These are phyloP conservation scores for Heterotilapia buettikoferi DNA, from an alignment of 2,113 vertebrate species.

Conservation along the genomic window DNA sequence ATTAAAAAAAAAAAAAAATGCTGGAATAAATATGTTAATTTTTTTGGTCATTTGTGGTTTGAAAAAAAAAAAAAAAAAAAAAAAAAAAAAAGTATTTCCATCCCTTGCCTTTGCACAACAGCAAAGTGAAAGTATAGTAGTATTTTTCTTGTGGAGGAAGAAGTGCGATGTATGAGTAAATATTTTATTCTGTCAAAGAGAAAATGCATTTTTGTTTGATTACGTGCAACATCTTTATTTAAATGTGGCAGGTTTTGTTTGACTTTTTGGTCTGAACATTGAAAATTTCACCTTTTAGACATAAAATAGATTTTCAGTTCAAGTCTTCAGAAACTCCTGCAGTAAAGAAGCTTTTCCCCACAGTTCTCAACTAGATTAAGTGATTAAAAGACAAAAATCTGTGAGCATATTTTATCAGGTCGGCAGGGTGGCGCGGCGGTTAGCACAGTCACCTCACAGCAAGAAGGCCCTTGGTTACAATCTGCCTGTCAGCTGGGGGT, in stretches of 20 bases:
- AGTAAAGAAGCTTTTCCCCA: neutral
- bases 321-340: neutral
- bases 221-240: neutral
- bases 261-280: neutral
- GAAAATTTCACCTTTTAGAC: neutral
- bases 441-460: neutral
- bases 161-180: rapidly evolving
- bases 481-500: neutral
- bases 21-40: too few species aligned
- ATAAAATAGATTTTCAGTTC: neutral
- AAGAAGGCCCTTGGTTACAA: neutral
- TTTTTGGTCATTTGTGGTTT: too few species aligned
- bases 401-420: neutral
- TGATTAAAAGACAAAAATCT: neutral
- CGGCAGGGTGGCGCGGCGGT: rapidly evolving
- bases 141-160: neutral
- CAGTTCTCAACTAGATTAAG: neutral
- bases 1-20: too few species aligned
- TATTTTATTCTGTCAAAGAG: neutral
- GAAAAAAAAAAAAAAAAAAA: too few species aligned
- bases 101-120: neutral
- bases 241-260: neutral
- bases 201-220: neutral
- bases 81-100: neutral
- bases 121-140: neutral